phyloP scores from a whole-genome alignment of 2,888 invertebrate genomes.

The Hoplodrina blanda region DNA sequence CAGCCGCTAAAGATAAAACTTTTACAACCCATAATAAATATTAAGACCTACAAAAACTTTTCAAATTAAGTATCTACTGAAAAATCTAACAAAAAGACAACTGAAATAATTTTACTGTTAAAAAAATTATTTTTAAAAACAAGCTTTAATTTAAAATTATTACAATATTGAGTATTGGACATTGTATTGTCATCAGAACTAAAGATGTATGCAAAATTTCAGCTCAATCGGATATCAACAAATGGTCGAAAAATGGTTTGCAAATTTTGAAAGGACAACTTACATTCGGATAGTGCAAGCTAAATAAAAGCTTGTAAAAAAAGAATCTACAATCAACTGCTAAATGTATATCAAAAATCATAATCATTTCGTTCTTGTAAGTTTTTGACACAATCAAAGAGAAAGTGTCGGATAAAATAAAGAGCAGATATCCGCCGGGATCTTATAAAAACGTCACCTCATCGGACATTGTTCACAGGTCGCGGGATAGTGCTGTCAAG shows the following conservation, averaged over 20 bases:
- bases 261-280: too few species aligned
- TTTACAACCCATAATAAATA: slow-evolving; percentile 12
- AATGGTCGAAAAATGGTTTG: too few species aligned
- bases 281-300: too few species aligned
- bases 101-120: too few species aligned
- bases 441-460: slow-evolving; percentile 73
- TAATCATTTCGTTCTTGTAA: slow-evolving; percentile 54
- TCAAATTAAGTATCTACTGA: background rate
- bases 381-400: slow-evolving; percentile 60
- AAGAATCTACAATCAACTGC: slow-evolving; percentile 6
- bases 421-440: slow-evolving; percentile 63
- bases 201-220: too few species aligned
- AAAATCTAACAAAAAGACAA: background rate
- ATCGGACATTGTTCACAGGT: slow-evolving; percentile 73
- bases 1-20: slow-evolving; percentile 14
- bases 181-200: too few species aligned
- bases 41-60: slow-evolving; percentile 23
- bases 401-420: slow-evolving; percentile 67
- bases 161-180: too few species aligned
- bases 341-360: slow-evolving; percentile 39
- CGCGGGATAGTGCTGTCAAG: slow-evolving; percentile 57
- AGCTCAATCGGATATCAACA: too few species aligned
- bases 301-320: too few species aligned
- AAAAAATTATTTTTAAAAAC: too few species aligned
- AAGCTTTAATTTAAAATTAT: too few species aligned